phyloP scores from a whole-genome alignment of 2,797 vertebrate genomes.

The Sciurus carolinensis region DNA sequence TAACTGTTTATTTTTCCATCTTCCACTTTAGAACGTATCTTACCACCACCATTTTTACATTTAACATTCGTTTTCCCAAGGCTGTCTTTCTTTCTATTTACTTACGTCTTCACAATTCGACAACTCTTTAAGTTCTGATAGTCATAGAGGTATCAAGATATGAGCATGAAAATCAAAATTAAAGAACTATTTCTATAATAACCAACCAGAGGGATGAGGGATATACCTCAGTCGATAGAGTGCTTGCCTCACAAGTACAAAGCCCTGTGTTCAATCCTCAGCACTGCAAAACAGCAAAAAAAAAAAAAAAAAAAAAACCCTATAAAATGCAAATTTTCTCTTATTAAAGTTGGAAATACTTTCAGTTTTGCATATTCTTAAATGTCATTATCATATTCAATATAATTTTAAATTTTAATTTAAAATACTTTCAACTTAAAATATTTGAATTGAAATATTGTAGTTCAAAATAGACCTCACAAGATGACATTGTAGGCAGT shows the following conservation, averaged over 20 bases:
- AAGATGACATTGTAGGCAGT: not conserved
- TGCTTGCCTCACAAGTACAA: no score
- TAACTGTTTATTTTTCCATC: not conserved
- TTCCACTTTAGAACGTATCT: not conserved
- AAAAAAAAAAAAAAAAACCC: no score
- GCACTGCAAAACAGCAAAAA: no score
- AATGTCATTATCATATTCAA: not conserved
- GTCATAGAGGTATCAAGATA: not conserved
- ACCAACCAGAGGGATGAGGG: not conserved
- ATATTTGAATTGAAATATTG: not conserved
- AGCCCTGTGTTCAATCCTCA: no score
- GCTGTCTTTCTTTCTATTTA: not conserved
- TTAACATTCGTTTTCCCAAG: not conserved
- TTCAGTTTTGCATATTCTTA: not conserved
- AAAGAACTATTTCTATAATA: not conserved
- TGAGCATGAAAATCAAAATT: not conserved
- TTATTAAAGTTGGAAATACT: not conserved
- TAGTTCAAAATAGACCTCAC: constrained; percentile 13
- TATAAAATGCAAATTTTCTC: not conserved
- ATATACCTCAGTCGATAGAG: no score
- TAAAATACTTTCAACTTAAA: not conserved
- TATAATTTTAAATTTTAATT: not conserved
- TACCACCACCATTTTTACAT: not conserved
- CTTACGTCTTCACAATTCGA: not conserved
- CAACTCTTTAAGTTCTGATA: not conserved